Percentiles rank a stretch among this genome's conserved stretches.
Conservation (phyloP, 1,140 invertebrate genomes). For the Drosophila varians region DNA sequence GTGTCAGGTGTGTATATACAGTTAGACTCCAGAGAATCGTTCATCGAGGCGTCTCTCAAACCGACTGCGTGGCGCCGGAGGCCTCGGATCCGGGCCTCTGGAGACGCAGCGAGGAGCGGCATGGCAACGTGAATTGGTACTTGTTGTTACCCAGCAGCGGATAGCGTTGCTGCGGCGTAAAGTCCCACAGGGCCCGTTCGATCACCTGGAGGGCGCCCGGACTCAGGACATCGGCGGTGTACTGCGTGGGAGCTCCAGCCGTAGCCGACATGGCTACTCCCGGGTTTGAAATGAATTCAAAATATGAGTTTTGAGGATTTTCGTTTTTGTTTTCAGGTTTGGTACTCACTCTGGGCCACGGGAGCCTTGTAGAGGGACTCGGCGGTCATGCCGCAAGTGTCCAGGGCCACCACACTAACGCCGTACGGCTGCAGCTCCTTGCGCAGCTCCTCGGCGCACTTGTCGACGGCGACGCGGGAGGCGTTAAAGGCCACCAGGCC, state of each 20-base stretch:
- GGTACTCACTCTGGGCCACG: constrained; percentile 84
- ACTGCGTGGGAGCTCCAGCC: constrained; percentile 76
- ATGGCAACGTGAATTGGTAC: constrained; percentile 83
- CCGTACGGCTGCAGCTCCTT: constrained; percentile 88
- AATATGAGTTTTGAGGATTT: not conserved
- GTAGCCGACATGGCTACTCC: constrained; percentile 58
- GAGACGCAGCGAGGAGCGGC: constrained; percentile 80
- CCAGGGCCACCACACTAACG: constrained; percentile 90
- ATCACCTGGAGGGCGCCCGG: constrained; percentile 75
- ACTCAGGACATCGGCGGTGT: constrained; percentile 82
- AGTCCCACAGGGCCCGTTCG: constrained; percentile 79
- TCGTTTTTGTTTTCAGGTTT: not conserved
- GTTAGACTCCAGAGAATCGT: constrained; percentile 1
- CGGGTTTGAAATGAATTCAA: not conserved
- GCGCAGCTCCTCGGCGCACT: constrained; percentile 88
- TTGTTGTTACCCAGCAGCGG: constrained; percentile 74
- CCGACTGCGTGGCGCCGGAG: constrained; percentile 56
- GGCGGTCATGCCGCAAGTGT: constrained; percentile 88
- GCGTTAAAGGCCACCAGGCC: constrained; percentile 88
- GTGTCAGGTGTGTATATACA: constrained; percentile 37
- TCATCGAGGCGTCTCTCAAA: constrained; percentile 19
- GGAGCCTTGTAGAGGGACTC: constrained; percentile 86
- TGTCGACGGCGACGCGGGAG: constrained; percentile 88
- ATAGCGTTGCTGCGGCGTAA: constrained; percentile 75
- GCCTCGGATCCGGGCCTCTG: constrained; percentile 45